phyloP scores from a whole-genome alignment of 2,888 invertebrate species.

The Drymonia ruficornis region DNA sequence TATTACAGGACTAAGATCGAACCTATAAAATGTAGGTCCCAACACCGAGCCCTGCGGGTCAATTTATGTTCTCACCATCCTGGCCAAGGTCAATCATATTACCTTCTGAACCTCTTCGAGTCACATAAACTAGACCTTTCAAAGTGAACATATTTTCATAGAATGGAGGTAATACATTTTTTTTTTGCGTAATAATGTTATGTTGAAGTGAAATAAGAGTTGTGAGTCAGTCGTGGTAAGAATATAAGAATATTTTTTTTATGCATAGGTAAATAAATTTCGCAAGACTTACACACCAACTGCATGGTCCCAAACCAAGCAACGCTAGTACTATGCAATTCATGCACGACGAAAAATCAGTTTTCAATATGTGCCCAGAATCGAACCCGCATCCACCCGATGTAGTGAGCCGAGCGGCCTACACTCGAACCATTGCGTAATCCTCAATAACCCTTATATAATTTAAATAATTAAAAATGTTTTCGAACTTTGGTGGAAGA shows the following conservation, averaged over 20 bases:
- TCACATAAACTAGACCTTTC: constrained; percentile 17
- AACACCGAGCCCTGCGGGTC: constrained; percentile 9
- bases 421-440: too few species aligned
- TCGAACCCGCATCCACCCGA: too few species aligned
- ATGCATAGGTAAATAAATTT: too few species aligned
- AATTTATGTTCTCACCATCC: constrained; percentile 17
- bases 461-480: too few species aligned
- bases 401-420: too few species aligned
- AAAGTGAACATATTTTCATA: constrained; percentile 18
- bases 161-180: constrained; percentile 21
- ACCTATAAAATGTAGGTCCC: constrained; percentile 8
- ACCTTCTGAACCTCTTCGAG: constrained; percentile 10
- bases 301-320: too few species aligned
- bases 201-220: neutral
- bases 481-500: too few species aligned
- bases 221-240: neutral
- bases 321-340: too few species aligned
- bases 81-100: constrained; percentile 18
- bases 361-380: too few species aligned
- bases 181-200: constrained; percentile 12
- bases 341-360: too few species aligned
- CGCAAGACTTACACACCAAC: too few species aligned
- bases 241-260: neutral
- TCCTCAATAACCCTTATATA: too few species aligned
- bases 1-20: neutral